phyloP scores from a whole-genome alignment of 2,113 vertebrate species.

The Hemichromis elongatus region DNA sequence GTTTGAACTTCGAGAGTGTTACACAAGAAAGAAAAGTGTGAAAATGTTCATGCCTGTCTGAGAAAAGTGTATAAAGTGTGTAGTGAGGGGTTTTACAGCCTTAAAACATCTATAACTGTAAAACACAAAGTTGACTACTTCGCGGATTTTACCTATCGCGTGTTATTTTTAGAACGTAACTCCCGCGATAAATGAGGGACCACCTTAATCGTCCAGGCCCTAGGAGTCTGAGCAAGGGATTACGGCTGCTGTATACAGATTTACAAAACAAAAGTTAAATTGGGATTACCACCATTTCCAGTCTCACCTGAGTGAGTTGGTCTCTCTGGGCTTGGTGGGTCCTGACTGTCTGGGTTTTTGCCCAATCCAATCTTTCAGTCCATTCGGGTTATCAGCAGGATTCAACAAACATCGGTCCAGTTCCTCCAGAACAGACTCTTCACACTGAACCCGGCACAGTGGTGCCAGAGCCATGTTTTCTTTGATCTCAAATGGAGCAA shows the following conservation, averaged over 20 bases:
- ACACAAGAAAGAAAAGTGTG: too few relatives aligned
- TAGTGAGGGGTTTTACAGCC: too few relatives aligned
- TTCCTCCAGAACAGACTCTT: conserved; percentile 75
- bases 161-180: too few relatives aligned
- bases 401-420: conserved; percentile 78
- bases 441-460: conserved; percentile 75
- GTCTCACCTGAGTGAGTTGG: conserved; percentile 40
- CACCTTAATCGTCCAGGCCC: too few relatives aligned
- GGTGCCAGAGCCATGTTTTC: conserved; percentile 92
- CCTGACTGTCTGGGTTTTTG: conserved; percentile 75
- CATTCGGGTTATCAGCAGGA: conserved; percentile 58
- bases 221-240: not conserved
- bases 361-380: conserved; percentile 79
- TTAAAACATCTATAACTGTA: too few relatives aligned
- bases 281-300: not conserved
- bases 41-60: too few relatives aligned
- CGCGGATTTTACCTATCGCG: too few relatives aligned
- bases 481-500: conserved; percentile 97
- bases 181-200: too few relatives aligned
- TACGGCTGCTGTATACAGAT: not conserved
- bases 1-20: too few relatives aligned
- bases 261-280: not conserved
- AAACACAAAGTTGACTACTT: too few relatives aligned
- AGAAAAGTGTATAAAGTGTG: too few relatives aligned
- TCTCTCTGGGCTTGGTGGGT: conserved; percentile 65